Percentiles rank a stretch among this genome's conserved stretches.
Evolutionary conservation across 2,797 vertebrate species (phyloP).

Genomic region (Anas capensis): DNA sequence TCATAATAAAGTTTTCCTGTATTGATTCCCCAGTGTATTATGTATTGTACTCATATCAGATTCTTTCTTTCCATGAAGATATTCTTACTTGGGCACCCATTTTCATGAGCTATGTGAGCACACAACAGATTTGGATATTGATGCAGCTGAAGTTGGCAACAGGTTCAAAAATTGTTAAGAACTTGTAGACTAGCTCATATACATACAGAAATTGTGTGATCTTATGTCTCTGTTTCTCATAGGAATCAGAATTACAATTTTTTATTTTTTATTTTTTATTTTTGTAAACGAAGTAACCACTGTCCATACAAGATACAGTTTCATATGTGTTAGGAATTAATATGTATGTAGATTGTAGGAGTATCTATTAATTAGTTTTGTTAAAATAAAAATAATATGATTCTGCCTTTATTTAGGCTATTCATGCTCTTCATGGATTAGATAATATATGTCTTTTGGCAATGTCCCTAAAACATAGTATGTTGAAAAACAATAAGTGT

Average conservation of each 20-base stretch:
- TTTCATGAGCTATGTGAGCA: background rate
- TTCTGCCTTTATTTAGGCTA: background rate
- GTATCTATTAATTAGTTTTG: background rate
- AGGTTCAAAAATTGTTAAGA: background rate
- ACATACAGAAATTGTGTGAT: background rate
- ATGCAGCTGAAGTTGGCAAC: background rate
- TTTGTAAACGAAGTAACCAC: background rate
- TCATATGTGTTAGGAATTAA: background rate
- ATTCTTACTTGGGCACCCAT: background rate
- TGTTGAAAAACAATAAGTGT: background rate
- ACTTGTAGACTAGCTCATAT: background rate
- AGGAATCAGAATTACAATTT: background rate
- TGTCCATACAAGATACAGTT: background rate
- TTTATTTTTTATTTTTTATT: background rate
- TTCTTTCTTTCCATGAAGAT: background rate
- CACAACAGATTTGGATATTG: background rate
- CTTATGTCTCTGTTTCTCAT: background rate
- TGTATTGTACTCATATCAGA: background rate
- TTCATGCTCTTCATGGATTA: background rate
- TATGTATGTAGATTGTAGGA: background rate
- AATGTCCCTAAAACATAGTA: background rate
- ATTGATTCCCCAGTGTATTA: background rate
- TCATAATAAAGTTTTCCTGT: background rate
- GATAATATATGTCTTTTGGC: background rate
- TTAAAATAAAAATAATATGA: background rate